phyloP scores from a whole-genome alignment of 37 sponge, comb jelly and placozoan species.

The Corticium candelabrum region DNA sequence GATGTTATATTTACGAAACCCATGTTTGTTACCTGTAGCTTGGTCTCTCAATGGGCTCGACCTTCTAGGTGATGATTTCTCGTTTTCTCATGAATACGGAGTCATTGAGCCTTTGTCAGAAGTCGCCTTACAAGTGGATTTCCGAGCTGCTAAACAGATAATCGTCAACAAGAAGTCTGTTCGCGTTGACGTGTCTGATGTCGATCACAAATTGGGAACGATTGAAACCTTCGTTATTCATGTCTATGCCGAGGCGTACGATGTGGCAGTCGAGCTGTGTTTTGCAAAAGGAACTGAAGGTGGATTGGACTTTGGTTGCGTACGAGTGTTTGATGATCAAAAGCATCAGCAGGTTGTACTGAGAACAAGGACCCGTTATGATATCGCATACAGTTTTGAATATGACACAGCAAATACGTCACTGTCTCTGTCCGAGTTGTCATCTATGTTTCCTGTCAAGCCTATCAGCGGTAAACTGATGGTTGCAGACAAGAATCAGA shows the following conservation, averaged over 20 bases:
- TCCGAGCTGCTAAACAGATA: constrained; percentile 74
- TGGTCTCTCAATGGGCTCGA: constrained; percentile 90
- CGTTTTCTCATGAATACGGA: constrained; percentile 84
- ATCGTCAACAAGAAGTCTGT: constrained; percentile 64
- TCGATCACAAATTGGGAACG: constrained; percentile 3
- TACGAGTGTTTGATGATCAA: constrained; percentile 68
- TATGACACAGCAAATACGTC: background rate
- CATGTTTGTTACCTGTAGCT: constrained; percentile 78
- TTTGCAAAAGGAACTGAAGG: constrained; percentile 68
- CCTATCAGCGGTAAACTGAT: constrained; percentile 66
- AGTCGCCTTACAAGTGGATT: constrained; percentile 72
- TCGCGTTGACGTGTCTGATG: constrained; percentile 62
- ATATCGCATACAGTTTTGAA: constrained; percentile 45
- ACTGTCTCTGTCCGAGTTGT: background rate
- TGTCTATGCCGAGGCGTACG: constrained; percentile 88
- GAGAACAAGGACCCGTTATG: constrained; percentile 93
- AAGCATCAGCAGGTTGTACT: constrained; percentile 67
- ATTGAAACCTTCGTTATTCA: constrained; percentile 71
- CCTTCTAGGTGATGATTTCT: constrained; percentile 81
- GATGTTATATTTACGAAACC: constrained; percentile 64
- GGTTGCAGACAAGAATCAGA: constrained; percentile 75
- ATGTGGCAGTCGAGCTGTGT: constrained; percentile 91
- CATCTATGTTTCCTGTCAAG: constrained; percentile 32
- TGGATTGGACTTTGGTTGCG: constrained; percentile 79
- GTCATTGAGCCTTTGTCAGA: constrained; percentile 79